Conservation (phyloP, 92 coral and sea anemone species). For the Actinernus sp. region DNA sequence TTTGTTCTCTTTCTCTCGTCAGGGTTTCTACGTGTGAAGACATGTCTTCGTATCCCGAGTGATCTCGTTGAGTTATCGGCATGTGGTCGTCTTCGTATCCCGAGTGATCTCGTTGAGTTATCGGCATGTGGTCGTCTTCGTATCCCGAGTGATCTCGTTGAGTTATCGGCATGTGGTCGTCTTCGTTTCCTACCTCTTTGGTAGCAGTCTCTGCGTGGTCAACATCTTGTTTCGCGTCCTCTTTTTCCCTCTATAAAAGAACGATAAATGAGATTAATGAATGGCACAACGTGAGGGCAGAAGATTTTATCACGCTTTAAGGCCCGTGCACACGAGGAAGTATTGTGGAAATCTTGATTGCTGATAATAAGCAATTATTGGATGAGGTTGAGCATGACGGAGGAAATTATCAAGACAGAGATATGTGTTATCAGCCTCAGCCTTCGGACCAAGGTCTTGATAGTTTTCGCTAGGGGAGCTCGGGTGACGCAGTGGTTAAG, state of each 20-base stretch:
- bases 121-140: slow-evolving; percentile 17
- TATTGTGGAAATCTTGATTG: too few relatives aligned
- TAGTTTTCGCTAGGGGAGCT: too few relatives aligned
- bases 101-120: slow-evolving; percentile 5
- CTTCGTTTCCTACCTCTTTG: slow-evolving; percentile 19
- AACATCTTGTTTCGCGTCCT: background rate
- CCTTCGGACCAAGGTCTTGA: too few relatives aligned
- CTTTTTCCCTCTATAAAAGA: background rate
- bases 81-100: slow-evolving; percentile 33
- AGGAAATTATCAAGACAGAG: too few relatives aligned
- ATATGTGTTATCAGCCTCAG: too few relatives aligned
- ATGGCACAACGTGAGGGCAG: too few relatives aligned
- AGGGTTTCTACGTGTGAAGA: slow-evolving; percentile 2
- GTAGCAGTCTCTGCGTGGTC: background rate
- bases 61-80: slow-evolving; percentile 1
- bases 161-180: slow-evolving; percentile 4
- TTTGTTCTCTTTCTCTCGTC: background rate
- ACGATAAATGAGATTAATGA: too few relatives aligned
- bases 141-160: slow-evolving; percentile 13
- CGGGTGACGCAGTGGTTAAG: too few relatives aligned
- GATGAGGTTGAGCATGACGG: too few relatives aligned
- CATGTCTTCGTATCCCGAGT: slow-evolving; percentile 42
- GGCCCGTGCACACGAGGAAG: too few relatives aligned
- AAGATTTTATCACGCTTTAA: too few relatives aligned
- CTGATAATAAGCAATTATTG: too few relatives aligned